Evolutionary conservation across 2,888 invertebrate genomes (phyloP), one percentile per base, ranked within the genome.

Genomic region (Pandemis corylana): DNA sequence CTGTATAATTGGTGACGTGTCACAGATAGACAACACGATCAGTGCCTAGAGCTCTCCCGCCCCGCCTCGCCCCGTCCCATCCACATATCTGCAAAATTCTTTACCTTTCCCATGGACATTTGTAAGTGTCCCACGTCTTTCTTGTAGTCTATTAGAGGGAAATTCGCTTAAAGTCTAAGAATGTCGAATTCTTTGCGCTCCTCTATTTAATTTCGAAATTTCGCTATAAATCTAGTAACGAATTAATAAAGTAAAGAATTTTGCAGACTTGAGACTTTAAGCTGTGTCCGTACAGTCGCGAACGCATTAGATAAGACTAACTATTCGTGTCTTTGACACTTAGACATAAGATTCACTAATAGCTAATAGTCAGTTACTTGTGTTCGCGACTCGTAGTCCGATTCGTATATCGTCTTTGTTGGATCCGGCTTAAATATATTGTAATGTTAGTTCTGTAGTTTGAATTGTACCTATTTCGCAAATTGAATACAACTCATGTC

Each of bases 71-170:
- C 82, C 85, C 83, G 80, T 82, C 82, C 83, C 80, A 7, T 44
- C 44, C 83, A 78, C 77, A 86, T 86, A 85, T 85, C 93, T 94
- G 94, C 94, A 94, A 93, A 94, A 94, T 94, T 93, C 94, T 94
- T 93, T 94, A 93, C 91, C 82, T 81, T 80, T 76, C 83, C 83
- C 80, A 80, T 84, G 84, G 84, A 87, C 87, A 86, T 86, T 89
- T 81, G 94, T 94, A 90, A 94, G 93, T 94, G 88, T 88, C 86
- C 84, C 78, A 49, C 79, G 53, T 68, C 74, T 80, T 73, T 79
- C 78, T 68, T 68, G 79, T 78, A 80, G 61, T 76, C 64, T 76
- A 73, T 81, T 77, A 76, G 78, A 82, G 79, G 82, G 86, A 87
- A 88, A 87, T 89, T 89, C 91, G 94, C 92, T 93, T 94, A 92